Evolutionary conservation across 2,113 vertebrate genomes (phyloP).

Genomic region (Protobothrops mucrosquamatus): DNA sequence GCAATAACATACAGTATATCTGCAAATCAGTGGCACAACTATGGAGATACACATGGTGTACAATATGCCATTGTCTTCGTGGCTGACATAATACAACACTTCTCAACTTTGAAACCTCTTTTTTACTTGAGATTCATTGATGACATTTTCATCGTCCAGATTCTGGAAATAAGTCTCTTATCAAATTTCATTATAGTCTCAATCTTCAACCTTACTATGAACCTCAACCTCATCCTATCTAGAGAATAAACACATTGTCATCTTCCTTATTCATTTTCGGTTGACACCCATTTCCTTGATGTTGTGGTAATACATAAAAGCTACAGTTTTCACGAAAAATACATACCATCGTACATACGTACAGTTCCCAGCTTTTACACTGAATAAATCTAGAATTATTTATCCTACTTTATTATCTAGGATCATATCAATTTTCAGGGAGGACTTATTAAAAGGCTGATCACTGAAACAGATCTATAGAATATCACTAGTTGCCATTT

Average conservation of each 20-base stretch:
- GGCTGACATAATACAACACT: background rate
- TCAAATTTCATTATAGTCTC: background rate
- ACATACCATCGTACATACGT: background rate
- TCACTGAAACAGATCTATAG: background rate
- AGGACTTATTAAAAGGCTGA: background rate
- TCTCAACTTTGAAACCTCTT: background rate
- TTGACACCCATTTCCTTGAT: background rate
- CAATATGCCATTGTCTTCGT: background rate
- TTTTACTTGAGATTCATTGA: background rate
- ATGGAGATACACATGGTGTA: background rate
- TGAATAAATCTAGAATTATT: background rate
- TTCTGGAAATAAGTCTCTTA: background rate
- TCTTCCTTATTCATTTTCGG: no score
- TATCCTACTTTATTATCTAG: background rate
- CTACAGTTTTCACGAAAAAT: background rate
- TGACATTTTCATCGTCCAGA: background rate
- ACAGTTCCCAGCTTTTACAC: background rate
- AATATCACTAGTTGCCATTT: background rate
- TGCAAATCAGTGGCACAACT: background rate
- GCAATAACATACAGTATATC: background rate
- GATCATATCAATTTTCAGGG: background rate
- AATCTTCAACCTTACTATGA: background rate
- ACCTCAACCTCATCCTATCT: background rate
- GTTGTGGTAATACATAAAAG: background rate
- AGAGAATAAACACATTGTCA: background rate